phyloP scores from a whole-genome alignment of 2,888 invertebrate species.

The Tetheella fluctuosa region DNA sequence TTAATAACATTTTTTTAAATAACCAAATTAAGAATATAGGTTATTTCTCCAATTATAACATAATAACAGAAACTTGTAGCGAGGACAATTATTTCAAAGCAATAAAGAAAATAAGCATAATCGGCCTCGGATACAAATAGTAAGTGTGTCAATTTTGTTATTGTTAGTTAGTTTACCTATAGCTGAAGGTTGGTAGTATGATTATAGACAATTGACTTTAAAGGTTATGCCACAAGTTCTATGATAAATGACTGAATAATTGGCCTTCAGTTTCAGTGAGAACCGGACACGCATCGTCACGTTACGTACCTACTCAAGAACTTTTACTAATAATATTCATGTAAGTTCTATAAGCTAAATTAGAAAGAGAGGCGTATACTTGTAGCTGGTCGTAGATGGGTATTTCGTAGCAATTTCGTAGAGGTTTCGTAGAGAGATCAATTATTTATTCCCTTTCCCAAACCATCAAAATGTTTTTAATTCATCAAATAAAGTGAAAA shows the following conservation, averaged over 20 bases:
- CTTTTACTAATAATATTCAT: neutral
- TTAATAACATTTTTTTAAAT: too few relatives aligned
- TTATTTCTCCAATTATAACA: too few relatives aligned
- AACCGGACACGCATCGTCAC: neutral
- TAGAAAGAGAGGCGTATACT: neutral
- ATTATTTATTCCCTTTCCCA: neutral
- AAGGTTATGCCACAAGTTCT: neutral
- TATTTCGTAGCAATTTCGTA: neutral
- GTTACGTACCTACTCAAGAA: too few relatives aligned
- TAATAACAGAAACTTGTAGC: too few relatives aligned
- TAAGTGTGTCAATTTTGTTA: neutral
- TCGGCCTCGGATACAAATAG: neutral
- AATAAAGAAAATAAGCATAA: too few relatives aligned
- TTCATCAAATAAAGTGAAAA: neutral
- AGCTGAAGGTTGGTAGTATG: neutral
- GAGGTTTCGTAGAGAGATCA: neutral
- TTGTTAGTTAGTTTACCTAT: neutral
- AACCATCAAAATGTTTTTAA: neutral
- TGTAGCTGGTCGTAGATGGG: neutral
- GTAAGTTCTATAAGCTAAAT: neutral
- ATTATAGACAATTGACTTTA: slow-evolving; percentile 1
- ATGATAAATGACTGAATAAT: slow-evolving; percentile 3
- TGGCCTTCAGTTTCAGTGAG: neutral
- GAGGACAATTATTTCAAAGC: too few relatives aligned
- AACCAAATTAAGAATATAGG: too few relatives aligned